These are phyloP conservation scores for Intellagama lesueurii DNA, from an alignment of 2,797 vertebrate species.

Conservation along the genomic window DNA sequence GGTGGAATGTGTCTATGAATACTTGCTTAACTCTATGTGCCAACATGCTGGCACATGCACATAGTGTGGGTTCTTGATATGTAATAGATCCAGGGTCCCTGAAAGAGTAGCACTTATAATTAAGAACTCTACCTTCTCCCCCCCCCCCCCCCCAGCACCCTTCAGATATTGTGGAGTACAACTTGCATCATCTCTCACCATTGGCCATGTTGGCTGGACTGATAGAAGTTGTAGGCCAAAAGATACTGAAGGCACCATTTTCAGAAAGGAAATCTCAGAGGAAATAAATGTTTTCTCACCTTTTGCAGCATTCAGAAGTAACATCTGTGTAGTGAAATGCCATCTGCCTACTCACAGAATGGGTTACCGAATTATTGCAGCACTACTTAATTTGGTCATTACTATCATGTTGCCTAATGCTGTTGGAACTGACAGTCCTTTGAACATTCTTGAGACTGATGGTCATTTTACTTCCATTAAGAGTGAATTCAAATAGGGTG, in stretches of 20 bases:
- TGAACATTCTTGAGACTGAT: conserved; percentile 28
- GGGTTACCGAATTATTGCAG: conserved; percentile 9
- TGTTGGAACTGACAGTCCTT: conserved; percentile 26
- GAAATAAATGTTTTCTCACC: neutral
- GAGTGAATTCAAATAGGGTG: conserved; percentile 36
- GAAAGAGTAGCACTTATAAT: neutral
- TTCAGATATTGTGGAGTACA: neutral
- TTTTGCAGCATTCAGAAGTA: conserved; percentile 29
- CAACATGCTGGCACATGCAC: too few species aligned
- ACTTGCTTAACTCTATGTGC: neutral
- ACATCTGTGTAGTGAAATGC: conserved; percentile 35
- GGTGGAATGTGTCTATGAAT: neutral
- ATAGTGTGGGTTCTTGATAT: neutral
- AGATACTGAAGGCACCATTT: too few species aligned
- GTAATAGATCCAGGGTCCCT: neutral
- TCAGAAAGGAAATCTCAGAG: too few species aligned
- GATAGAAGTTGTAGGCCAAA: neutral
- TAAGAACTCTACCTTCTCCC: neutral
- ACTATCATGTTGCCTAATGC: neutral
- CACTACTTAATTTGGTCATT: conserved; percentile 25
- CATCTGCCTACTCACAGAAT: neutral
- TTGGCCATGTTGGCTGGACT: neutral
- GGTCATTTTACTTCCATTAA: conserved; percentile 36
- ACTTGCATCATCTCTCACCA: neutral
- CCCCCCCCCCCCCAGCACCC: neutral